Base-by-base conservation (phyloP, 2,888 invertebrate genomes). In the Graphium colonna region DNA sequence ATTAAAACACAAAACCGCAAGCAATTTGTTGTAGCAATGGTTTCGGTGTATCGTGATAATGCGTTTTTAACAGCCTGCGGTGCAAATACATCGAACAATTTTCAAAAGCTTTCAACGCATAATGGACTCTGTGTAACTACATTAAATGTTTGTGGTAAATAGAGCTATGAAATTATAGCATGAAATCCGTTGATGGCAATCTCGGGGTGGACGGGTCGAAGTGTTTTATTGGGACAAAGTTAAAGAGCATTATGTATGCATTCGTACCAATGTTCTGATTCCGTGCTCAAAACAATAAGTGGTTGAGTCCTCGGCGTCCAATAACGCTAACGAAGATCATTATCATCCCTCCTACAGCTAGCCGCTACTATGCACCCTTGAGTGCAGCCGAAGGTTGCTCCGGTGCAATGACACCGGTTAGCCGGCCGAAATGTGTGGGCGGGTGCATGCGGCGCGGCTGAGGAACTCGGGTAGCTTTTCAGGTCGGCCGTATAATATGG, bases 341-440 rank as follows among this genome's bases (percentile, higher is more conserved):
- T 85, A 85, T 79, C 82, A 82, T 77, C 70, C 68, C 60, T 64
- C 60, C 65, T 69, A 69, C 54, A 49, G 64, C 71, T 71, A 67
- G 65, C 71, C 69, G 68, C 74, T 78, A 80, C 82, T 82, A 83
- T 86, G 85, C 87, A 86, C 86, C 87, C 87, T 88, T 88, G 87
- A 87, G 87, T 83, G 87, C 87, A 86, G 63, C 73, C 82, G 86
- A 88, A 88, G 87, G 88, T 87, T 88, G 86, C 75, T 65, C 67
- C 70, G 71, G 88, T 87, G 85, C 88, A 86, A 76, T 89, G 88
- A 87, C 88, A 73, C 74, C 73, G 65, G 62, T 58, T 65, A 81
- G 60, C 78, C 84, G 71, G 33, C 79, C 67, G 60, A 82, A 76
- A 79, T 66, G 5, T 59, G 63, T 63, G 52, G 47, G 53, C 56